Evolutionary conservation across 2,888 invertebrate species (phyloP), one percentile per base, ranked within the genome.

Genomic region (Hirtodrosophila alboralis): DNA sequence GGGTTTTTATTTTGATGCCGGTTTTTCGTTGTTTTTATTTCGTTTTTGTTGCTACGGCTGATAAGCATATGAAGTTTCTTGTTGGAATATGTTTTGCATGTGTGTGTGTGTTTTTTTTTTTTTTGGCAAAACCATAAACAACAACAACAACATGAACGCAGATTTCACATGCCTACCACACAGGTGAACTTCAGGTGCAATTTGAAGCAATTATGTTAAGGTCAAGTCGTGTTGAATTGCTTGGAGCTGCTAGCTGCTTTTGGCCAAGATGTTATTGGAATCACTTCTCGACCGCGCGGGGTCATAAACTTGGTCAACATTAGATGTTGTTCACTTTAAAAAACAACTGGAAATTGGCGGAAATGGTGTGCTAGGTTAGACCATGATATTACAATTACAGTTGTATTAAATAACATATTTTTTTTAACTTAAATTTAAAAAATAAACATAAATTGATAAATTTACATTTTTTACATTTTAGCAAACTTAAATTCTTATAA

Each of bases 1-100:
- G 63, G 38, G 40, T 38, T 76, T 79, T 74, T 73, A 63, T 83
- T 79, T 77, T 84, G 78, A 84, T 81, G 77, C 84, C 81, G 77
- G 81, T 77, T 79, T 77, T 66, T 75, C 69, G 79, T 59, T 77
- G 66, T 60, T 52, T 71, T 75, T 75, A 61, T 43, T 75, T 59
- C 74, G 66, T 60, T 52, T 71, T 75, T 75, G 64, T 43, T 75
- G 64, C 45, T 38, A 45, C 51, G 30, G 9, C 67, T 76, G 80
- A 83, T 77, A 77, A 83, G 63, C 71, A 57, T 38, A 41, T 45
- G 45, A 33, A 33, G 48, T 59, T 67, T 60, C 77, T 76, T 48
- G 14, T 47, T 62, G 31, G 33, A 62, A 33, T 61, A 61, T 65
- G 53, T 36, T 28, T 33, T 36, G 23, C 3, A 21, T 21, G 18